Conservation (phyloP, 2,113 vertebrate genomes). For the Eulemur macaco region DNA sequence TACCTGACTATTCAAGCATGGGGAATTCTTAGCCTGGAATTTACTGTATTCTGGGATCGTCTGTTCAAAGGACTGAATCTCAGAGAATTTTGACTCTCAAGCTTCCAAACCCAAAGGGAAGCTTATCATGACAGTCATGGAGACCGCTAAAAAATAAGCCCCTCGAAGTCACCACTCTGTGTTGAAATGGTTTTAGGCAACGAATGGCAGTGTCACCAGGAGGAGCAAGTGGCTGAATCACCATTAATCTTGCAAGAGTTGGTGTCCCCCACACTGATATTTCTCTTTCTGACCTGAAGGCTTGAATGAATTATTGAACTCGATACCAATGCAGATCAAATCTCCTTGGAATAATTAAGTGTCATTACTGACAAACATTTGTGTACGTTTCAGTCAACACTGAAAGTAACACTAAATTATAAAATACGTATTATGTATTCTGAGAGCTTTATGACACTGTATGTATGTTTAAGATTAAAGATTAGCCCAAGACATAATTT, state of each 20-base stretch:
- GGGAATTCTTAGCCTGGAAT: not conserved
- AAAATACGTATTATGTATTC: slow-evolving; percentile 78
- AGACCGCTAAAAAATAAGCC: not conserved
- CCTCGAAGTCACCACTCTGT: not conserved
- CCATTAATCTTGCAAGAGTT: slow-evolving; percentile 60
- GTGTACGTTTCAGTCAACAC: slow-evolving; percentile 66
- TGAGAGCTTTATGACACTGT: slow-evolving; percentile 67
- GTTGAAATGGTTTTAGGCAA: slow-evolving; percentile 17
- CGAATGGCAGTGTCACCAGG: not conserved
- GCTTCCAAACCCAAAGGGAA: not conserved
- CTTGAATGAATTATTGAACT: slow-evolving; percentile 79
- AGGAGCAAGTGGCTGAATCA: not conserved
- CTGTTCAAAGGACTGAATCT: not conserved
- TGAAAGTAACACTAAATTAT: slow-evolving; percentile 69
- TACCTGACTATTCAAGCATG: not conserved
- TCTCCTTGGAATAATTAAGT: slow-evolving; percentile 82
- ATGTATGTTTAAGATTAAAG: slow-evolving; percentile 78
- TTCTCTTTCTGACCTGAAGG: slow-evolving; percentile 79
- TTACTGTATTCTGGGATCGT: not conserved
- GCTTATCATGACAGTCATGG: not conserved
- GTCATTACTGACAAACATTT: slow-evolving; percentile 73
- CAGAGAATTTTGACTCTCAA: not conserved
- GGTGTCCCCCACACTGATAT: slow-evolving; percentile 74
- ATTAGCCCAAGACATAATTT: slow-evolving; percentile 78
- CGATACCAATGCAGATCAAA: slow-evolving; percentile 26